A percentile compares a stretch with the other conserved stretches of the same genome.
These are phyloP conservation scores for Ectemnius lituratus DNA, from an alignment of 2,888 invertebrate genomes.

Conservation along the genomic window DNA sequence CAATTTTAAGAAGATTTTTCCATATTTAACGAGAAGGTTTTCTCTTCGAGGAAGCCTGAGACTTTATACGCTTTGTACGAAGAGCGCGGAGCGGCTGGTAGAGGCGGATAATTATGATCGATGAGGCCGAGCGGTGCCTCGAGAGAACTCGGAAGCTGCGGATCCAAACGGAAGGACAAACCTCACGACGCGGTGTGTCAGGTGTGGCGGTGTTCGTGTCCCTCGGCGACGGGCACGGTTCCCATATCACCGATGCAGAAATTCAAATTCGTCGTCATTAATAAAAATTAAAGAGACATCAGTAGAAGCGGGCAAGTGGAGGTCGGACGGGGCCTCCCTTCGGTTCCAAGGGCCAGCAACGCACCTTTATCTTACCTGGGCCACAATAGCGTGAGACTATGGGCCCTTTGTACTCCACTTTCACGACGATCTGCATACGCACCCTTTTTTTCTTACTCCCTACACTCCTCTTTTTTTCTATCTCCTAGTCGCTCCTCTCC, in stretches of 20 bases:
- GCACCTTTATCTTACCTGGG: constrained; percentile 76
- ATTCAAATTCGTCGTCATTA: constrained; percentile 77
- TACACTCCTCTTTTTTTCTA: constrained; percentile 16
- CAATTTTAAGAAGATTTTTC: too few species aligned
- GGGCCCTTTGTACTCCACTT: constrained; percentile 75
- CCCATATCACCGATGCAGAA: constrained; percentile 78
- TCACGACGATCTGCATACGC: constrained; percentile 75
- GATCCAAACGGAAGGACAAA: constrained; percentile 2
- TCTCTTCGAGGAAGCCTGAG: too few species aligned
- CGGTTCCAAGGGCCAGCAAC: constrained; percentile 34
- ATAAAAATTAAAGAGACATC: constrained; percentile 78
- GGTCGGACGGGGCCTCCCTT: constrained; percentile 46
- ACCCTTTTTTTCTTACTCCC: constrained; percentile 56
- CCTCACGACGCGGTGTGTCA: constrained; percentile 13
- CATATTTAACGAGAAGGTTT: too few species aligned
- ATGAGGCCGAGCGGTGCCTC: constrained; percentile 57
- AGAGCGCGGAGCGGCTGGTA: background rate
- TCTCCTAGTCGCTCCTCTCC: constrained; percentile 6
- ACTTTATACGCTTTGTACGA: too few species aligned
- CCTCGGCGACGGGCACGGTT: constrained; percentile 53
- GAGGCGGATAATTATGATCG: constrained; percentile 73
- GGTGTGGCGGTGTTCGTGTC: constrained; percentile 9
- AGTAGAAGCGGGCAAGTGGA: constrained; percentile 61
- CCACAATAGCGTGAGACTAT: constrained; percentile 78
- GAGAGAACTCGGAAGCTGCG: constrained; percentile 13